These are phyloP conservation scores for Tachina grossa DNA, from an alignment of 2,888 invertebrate species.

Conservation along the genomic window DNA sequence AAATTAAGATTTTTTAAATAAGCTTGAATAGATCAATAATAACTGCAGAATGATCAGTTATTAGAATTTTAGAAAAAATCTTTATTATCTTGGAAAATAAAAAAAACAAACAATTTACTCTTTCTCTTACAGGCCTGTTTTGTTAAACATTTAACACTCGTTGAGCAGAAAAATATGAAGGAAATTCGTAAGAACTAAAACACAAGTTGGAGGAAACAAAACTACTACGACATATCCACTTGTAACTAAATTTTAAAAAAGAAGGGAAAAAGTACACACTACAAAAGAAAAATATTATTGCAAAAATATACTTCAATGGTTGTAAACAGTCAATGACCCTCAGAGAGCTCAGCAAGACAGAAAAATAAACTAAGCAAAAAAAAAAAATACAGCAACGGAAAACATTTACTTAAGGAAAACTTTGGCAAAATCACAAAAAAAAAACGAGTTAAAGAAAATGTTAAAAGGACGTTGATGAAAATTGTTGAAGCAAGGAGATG, in stretches of 20 bases:
- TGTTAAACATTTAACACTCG: conserved; percentile 61
- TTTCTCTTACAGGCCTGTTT: conserved; percentile 45
- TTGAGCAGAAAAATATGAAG: conserved; percentile 57
- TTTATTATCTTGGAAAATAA: not conserved
- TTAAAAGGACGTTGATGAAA: conserved; percentile 30
- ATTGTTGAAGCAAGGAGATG: conserved; percentile 18
- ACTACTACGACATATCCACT: conserved; percentile 41
- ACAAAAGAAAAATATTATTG: conserved; percentile 54
- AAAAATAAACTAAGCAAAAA: not conserved
- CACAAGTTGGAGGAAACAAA: conserved; percentile 42
- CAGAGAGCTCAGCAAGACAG: not conserved
- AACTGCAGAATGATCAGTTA: too few species aligned
- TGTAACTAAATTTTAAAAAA: conserved; percentile 61
- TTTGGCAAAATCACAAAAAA: conserved; percentile 46
- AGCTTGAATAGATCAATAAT: too few species aligned
- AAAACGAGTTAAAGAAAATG: not conserved
- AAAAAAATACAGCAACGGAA: conserved; percentile 25
- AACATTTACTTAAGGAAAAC: conserved; percentile 57
- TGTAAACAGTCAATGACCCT: conserved; percentile 68
- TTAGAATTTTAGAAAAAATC: too few species aligned
- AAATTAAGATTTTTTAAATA: too few species aligned
- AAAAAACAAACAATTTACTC: conserved; percentile 1
- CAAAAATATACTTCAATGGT: conserved; percentile 65
- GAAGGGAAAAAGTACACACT: not conserved
- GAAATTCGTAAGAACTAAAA: conserved; percentile 43